Evolutionary conservation across 2,888 invertebrate species (phyloP).

Genomic region (Dyspetes luteomarginatus): DNA sequence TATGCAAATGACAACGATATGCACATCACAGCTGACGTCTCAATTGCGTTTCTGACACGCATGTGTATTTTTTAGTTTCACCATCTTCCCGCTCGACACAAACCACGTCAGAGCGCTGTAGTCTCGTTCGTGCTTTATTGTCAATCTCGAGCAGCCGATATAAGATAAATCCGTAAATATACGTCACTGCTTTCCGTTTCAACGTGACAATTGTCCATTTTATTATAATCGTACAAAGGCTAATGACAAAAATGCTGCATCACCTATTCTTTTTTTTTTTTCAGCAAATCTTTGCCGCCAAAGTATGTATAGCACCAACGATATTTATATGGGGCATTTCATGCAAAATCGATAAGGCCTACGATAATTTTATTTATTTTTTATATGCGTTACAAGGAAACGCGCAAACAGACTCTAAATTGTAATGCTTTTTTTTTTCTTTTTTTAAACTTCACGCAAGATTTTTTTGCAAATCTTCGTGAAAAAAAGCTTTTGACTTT

Average conservation of each 20-base stretch:
- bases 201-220: slow-evolving; percentile 42
- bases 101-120: neutral
- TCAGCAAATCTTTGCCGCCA: no score
- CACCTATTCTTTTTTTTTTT: neutral
- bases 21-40: neutral
- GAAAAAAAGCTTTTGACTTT: no score
- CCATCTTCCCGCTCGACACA: slow-evolving; percentile 9
- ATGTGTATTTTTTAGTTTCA: neutral
- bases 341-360: no score
- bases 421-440: no score
- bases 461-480: no score
- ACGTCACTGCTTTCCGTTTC: slow-evolving; percentile 45
- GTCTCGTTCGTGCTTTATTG: neutral
- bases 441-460: no score
- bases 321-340: no score
- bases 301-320: no score
- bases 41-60: neutral
- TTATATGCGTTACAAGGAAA: no score
- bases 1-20: neutral
- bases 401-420: no score
- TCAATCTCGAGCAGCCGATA: slow-evolving; percentile 12
- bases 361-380: no score
- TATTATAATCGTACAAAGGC: slow-evolving; percentile 50
- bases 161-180: slow-evolving; percentile 44
- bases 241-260: neutral